Evolutionary conservation across 2,888 invertebrate genomes (phyloP), one percentile per base, ranked within the genome.

Genomic region (Drosophila tripunctata): DNA sequence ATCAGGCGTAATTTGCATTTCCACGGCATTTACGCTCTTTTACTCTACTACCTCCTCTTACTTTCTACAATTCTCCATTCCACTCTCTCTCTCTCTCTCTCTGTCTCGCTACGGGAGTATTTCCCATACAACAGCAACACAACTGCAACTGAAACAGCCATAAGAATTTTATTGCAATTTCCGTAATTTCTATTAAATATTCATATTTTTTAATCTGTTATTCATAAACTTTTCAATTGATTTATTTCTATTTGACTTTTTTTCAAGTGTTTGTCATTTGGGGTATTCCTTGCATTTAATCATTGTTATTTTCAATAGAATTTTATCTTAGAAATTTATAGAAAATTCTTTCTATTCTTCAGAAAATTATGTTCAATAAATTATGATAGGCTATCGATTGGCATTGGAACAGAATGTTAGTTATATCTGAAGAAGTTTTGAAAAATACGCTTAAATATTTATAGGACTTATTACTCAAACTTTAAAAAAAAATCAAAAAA

Each of bases 1-100:
- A 77, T 75, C 76, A 63, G 55, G 56, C 41, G 76, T 73, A 79
- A 77, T 77, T 77, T 77, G 66, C 76, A 79, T 77, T 77, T 78
- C 61, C 74, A 66, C 74, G 63, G 62, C 41, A 54, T 55, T 60
- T 58, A 54, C 65, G 47, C 21, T 41, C 45, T 27, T 43, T 31
- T 21, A 2, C 24, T 8, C 24, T 10, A 55, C 58, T 58, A 43
- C 21, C 36, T 41, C 22, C 47, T 31, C 27, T 8, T 8, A 2
- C 24, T 10, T 10, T 10, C 3, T 27, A n/a, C n/a, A n/a, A n/a
- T n/a, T n/a, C n/a, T n/a, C n/a, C n/a, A n/a, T n/a, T 58, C 58
- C 65, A 43, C 21, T 41, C 45, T 27, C 47, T 31, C 27, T 8
- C 24, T 8, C 24, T 10, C 4, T 10, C 3, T 27, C 2, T 6